Evolutionary conservation across 1,140 invertebrate genomes (phyloP), one percentile per base, ranked within the genome.

Genomic region (Nephila pilipes): DNA sequence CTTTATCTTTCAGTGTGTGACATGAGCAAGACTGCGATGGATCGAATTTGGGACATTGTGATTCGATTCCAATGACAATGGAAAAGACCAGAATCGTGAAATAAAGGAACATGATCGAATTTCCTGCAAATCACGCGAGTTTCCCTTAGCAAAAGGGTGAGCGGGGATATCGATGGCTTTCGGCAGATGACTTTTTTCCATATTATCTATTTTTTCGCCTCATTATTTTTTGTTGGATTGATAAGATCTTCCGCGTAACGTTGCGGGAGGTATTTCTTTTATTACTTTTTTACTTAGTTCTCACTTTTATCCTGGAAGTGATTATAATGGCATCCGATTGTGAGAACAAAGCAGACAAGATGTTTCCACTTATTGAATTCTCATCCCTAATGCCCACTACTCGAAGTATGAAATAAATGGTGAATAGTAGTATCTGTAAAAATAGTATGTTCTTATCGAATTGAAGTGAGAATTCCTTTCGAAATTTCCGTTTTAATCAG

Each of bases 91-190:
- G n/a, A 29, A 87, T 16, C 12, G 32, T 6, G n/a, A 20, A 20
- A 79, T 46, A n/a, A 32, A 90, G 69, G 25, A 57, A n/a, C 63
- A 90, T 79, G 29, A 0, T 88, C 29, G 54, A 32, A 57, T 57
- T 55, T 8, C 2, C 87, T 3, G 36, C 36, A 69, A 65, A 69
- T 18, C 32, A 3, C 4, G 18, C 29, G 57, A 18, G 25, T 32
- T 58, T 32, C 55, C 25, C 36, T n/a, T 8, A 29, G 22, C 6
- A 46, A 46, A 46, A 55, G 80, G 12, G 80, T 81, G 20, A 46
- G 20, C 36, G 38, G 80, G 80, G n/a, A 10, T 22, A 54, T 55
- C 6, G 46, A 81, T 25, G 12, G 38, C 18, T 46, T 81, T 36
- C 38, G 2, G 80, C 80, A 25, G 80, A 22, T 54, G 36, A 81